Percentiles rank a stretch among this genome's conserved stretches.
phyloP scores from a whole-genome alignment of 2,113 vertebrate genomes.

The Psophia crepitans region DNA sequence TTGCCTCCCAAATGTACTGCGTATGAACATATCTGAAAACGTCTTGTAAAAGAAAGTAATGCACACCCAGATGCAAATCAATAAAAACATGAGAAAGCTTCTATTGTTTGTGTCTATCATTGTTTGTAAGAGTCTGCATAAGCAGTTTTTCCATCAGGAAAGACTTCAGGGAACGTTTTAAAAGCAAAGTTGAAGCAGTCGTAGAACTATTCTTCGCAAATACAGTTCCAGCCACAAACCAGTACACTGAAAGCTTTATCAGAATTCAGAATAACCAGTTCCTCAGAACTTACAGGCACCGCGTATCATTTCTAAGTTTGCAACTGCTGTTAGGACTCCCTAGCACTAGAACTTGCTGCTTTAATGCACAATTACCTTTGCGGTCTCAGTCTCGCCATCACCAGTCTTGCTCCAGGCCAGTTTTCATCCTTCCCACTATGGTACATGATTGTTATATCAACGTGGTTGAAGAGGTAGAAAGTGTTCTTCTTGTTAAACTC shows the following conservation, averaged over 20 bases:
- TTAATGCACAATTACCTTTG: conserved; percentile 78
- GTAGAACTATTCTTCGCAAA: neutral
- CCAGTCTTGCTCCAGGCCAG: conserved; percentile 79
- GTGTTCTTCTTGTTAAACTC: conserved; percentile 89
- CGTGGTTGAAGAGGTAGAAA: conserved; percentile 89
- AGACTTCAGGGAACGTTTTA: neutral
- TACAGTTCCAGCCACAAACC: neutral
- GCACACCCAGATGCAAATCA: neutral
- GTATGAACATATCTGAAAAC: no score
- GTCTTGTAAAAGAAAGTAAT: neutral
- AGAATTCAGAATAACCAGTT: neutral
- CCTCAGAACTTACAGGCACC: neutral
- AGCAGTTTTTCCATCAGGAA: neutral
- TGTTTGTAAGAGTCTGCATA: neutral
- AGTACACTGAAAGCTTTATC: neutral
- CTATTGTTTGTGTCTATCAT: neutral
- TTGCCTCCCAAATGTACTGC: no score
- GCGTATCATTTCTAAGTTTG: neutral
- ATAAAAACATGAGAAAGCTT: neutral
- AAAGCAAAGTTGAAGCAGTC: neutral
- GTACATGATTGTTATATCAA: conserved; percentile 88
- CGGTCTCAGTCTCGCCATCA: conserved; percentile 84
- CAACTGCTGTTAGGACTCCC: neutral
- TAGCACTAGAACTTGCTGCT: neutral
- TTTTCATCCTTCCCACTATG: conserved; percentile 77